Evolutionary conservation across 2,113 vertebrate species (phyloP).

Genomic region (Nothocercus julius): DNA sequence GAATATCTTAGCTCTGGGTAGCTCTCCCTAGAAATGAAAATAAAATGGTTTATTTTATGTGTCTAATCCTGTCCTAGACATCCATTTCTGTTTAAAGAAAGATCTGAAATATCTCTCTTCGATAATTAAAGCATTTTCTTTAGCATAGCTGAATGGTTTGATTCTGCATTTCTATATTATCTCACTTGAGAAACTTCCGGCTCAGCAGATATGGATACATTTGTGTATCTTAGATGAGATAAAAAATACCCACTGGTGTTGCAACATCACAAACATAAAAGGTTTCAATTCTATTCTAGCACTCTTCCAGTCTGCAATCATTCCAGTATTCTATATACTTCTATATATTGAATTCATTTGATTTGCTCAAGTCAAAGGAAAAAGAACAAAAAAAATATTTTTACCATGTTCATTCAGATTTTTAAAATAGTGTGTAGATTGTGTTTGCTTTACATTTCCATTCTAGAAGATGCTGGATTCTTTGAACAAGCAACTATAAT

Average conservation of each 20-base stretch:
- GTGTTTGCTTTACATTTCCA: accelerated
- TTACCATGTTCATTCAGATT: not conserved
- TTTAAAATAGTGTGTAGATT: not conserved
- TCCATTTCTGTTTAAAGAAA: not conserved
- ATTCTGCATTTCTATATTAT: not conserved
- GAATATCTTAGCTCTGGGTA: not conserved
- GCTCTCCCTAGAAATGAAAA: not conserved
- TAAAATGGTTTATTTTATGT: not conserved
- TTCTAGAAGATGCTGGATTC: accelerated
- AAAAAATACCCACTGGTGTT: not conserved
- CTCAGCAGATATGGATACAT: not conserved
- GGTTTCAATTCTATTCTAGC: not conserved
- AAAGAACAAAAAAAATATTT: not conserved
- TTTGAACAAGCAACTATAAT: not conserved
- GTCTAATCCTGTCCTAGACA: not conserved
- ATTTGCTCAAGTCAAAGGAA: not conserved
- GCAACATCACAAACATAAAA: not conserved
- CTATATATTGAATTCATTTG: not conserved
- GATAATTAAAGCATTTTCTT: not conserved
- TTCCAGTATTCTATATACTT: not conserved
- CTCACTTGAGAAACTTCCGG: not conserved
- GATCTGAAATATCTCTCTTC: not conserved
- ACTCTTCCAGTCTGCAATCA: not conserved
- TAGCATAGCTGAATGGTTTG: not conserved
- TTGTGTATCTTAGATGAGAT: not conserved